These are phyloP conservation scores for Cordylochernes scorpioides DNA, from an alignment of 2,888 invertebrate species.

Conservation along the genomic window DNA sequence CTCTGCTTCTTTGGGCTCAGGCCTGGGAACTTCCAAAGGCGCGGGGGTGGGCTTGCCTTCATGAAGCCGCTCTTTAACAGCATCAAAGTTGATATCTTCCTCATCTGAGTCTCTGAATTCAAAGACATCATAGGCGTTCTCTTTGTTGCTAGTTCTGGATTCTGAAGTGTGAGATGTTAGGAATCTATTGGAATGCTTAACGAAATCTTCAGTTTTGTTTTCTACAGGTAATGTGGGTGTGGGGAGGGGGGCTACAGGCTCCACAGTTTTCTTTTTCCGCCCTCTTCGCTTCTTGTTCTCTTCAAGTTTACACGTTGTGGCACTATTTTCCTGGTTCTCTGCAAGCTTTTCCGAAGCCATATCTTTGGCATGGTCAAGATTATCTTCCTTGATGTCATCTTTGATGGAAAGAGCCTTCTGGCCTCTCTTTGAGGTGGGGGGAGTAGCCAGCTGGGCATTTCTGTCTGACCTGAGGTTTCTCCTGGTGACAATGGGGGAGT, in stretches of 20 bases:
- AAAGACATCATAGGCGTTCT: constrained; percentile 49
- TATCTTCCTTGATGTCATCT: background rate
- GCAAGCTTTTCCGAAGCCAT: background rate
- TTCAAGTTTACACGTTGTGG: constrained; percentile 6
- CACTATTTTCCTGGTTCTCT: constrained; percentile 1
- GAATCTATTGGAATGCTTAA: constrained; percentile 8
- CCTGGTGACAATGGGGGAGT: too few species aligned
- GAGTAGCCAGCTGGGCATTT: too few species aligned
- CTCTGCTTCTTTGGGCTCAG: constrained; percentile 2
- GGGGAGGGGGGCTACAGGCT: background rate
- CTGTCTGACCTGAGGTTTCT: too few species aligned
- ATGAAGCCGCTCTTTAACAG: constrained; percentile 9
- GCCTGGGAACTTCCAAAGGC: background rate
- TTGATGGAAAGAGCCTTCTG: background rate
- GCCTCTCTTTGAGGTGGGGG: too few species aligned
- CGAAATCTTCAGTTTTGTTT: constrained; percentile 7
- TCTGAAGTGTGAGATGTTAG: too few species aligned
- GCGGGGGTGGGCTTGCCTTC: constrained; percentile 4
- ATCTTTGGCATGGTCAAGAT: background rate
- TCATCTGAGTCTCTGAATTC: constrained; percentile 61
- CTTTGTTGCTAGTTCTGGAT: too few species aligned
- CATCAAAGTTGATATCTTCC: constrained; percentile 25
- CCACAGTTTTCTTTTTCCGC: constrained; percentile 16
- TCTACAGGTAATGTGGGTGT: constrained; percentile 6
- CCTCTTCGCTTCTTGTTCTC: constrained; percentile 15